A percentile compares a stretch with the other conserved stretches of the same genome.
phyloP scores from a whole-genome alignment of 2,113 vertebrate species.

The Dermatemys mawii region DNA sequence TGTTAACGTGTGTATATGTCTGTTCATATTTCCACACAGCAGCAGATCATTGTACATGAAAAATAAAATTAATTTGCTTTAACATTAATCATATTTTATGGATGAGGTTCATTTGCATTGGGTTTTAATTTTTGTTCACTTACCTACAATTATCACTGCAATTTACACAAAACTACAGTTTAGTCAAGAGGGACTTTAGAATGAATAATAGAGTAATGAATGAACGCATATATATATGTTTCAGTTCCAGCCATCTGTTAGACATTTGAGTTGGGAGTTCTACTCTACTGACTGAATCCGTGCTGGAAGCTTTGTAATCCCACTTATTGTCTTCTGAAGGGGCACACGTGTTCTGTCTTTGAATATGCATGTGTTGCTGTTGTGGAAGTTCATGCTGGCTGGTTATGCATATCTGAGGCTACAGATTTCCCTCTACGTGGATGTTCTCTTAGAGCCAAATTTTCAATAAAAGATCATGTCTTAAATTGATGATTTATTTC shows the following conservation, averaged over 20 bases:
- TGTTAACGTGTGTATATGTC: neutral
- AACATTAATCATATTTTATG: constrained; percentile 34
- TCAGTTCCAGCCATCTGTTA: constrained; percentile 47
- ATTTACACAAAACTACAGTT: constrained; percentile 67
- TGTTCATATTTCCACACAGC: neutral
- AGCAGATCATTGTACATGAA: neutral
- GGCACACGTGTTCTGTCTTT: neutral
- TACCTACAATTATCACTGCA: constrained; percentile 50
- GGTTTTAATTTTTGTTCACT: constrained; percentile 45
- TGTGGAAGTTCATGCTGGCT: neutral
- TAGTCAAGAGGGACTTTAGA: constrained; percentile 53
- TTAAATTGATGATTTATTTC: neutral
- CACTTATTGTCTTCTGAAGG: neutral
- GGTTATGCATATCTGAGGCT: neutral
- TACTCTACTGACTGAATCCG: neutral
- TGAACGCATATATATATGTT: constrained; percentile 12
- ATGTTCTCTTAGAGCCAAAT: neutral
- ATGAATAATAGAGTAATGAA: constrained; percentile 49
- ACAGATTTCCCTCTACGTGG: rapidly evolving
- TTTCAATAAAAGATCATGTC: neutral
- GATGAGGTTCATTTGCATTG: constrained; percentile 54
- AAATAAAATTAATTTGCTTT: neutral
- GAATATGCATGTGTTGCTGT: neutral
- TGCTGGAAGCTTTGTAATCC: neutral
- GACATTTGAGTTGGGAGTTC: constrained; percentile 39